Conservation (phyloP, 2,113 vertebrate species). For the Ailurus styani region DNA sequence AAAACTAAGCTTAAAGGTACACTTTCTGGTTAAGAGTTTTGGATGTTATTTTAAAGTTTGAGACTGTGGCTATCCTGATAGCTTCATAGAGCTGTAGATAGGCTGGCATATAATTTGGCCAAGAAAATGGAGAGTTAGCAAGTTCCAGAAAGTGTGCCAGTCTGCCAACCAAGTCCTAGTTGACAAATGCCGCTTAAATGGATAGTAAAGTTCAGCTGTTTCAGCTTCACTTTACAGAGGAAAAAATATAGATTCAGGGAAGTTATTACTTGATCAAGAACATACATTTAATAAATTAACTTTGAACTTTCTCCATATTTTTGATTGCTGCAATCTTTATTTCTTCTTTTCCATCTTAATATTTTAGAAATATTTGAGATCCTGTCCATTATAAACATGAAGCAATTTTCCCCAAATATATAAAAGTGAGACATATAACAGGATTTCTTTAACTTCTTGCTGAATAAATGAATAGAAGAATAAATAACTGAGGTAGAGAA, state of each 20-base stretch:
- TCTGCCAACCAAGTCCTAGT: background rate
- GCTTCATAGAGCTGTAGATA: background rate
- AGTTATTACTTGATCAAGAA: background rate
- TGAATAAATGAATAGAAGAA: background rate
- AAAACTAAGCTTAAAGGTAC: background rate
- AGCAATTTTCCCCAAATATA: background rate
- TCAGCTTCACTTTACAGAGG: background rate
- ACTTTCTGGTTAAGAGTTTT: background rate
- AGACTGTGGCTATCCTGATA: background rate
- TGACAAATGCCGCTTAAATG: background rate
- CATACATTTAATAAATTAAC: background rate
- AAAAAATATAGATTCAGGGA: background rate
- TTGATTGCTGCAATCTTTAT: background rate
- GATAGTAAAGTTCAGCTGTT: background rate
- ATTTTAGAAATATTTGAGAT: background rate
- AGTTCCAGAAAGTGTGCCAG: background rate
- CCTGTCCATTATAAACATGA: background rate
- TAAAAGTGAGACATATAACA: background rate
- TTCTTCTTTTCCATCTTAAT: background rate
- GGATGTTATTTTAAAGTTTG: background rate
- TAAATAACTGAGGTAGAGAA: slow-evolving; percentile 2
- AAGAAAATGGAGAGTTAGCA: background rate
- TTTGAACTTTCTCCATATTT: background rate
- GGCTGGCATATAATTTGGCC: background rate
- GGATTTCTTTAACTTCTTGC: background rate